phyloP scores from a whole-genome alignment of 1,140 invertebrate species.

The Pantala flavescens region DNA sequence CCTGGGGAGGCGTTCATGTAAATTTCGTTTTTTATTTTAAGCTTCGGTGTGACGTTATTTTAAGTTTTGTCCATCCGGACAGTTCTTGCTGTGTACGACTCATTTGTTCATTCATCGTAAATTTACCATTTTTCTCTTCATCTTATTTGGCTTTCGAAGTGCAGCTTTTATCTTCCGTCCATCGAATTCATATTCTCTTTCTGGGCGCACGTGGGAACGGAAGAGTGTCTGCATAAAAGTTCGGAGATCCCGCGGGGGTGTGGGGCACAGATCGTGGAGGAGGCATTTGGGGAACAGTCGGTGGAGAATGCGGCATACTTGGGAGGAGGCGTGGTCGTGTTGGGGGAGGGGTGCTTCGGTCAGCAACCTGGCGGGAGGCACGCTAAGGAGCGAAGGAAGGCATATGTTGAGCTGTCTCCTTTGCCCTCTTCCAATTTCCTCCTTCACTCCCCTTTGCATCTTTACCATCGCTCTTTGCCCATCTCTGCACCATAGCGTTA shows the following conservation, averaged over 20 bases:
- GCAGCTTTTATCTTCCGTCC: no score
- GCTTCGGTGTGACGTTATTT: no score
- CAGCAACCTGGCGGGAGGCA: neutral
- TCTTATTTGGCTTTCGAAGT: no score
- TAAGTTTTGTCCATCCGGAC: no score
- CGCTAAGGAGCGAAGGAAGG: neutral
- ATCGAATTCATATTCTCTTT: no score
- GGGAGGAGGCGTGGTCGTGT: neutral
- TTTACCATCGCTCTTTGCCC: neutral
- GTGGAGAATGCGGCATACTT: neutral
- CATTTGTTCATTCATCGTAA: no score
- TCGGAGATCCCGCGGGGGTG: neutral
- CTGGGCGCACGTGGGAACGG: no score
- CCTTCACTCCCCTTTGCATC: neutral
- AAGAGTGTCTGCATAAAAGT: no score
- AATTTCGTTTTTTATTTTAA: no score
- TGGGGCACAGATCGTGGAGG: neutral
- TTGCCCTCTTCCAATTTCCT: neutral
- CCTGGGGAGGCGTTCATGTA: no score
- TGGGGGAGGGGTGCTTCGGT: neutral
- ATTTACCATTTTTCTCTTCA: no score
- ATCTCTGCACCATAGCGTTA: neutral
- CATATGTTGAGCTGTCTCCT: conserved; percentile 5
- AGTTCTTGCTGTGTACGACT: no score
- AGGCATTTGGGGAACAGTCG: neutral